Evolutionary conservation across 2,888 invertebrate genomes (phyloP).

Genomic region (Phyllotreta striolata): DNA sequence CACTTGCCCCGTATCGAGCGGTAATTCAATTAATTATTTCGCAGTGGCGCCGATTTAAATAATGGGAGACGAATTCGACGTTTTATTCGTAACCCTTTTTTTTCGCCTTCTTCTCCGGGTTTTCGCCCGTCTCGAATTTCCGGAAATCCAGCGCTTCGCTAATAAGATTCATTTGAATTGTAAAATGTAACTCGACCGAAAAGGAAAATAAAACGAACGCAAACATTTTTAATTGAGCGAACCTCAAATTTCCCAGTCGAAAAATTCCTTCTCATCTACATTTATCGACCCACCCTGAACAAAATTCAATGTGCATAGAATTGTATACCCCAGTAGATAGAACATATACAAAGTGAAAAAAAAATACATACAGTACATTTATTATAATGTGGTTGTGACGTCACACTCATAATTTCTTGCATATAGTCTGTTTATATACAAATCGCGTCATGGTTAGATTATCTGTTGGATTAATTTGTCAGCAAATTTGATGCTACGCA

Average conservation of each 20-base stretch:
- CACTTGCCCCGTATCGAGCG: too few relatives aligned
- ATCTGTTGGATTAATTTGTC: too few relatives aligned
- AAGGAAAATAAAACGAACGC: conserved; percentile 27
- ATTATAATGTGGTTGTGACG: too few relatives aligned
- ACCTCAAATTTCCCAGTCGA: conserved; percentile 32
- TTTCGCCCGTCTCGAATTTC: conserved; percentile 12
- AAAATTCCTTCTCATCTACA: conserved; percentile 13
- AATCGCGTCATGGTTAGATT: too few relatives aligned
- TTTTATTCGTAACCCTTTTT: conserved; percentile 23
- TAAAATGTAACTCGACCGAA: conserved; percentile 27
- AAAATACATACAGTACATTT: too few relatives aligned
- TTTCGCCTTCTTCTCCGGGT: not conserved
- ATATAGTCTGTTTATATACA: too few relatives aligned
- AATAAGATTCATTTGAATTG: conserved; percentile 36
- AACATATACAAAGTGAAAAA: too few relatives aligned
- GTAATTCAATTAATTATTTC: not conserved
- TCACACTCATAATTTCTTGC: too few relatives aligned
- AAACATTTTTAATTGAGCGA: conserved; percentile 33
- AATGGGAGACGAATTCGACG: conserved; percentile 20
- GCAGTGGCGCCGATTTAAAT: conserved; percentile 13
- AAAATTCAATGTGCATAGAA: too few relatives aligned
- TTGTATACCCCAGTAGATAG: too few relatives aligned
- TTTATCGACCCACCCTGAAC: not conserved
- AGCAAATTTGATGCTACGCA: too few relatives aligned
- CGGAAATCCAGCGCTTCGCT: conserved; percentile 20